Base-by-base conservation (phyloP, 1,140 invertebrate species). In the Monochamus saltuarius region DNA sequence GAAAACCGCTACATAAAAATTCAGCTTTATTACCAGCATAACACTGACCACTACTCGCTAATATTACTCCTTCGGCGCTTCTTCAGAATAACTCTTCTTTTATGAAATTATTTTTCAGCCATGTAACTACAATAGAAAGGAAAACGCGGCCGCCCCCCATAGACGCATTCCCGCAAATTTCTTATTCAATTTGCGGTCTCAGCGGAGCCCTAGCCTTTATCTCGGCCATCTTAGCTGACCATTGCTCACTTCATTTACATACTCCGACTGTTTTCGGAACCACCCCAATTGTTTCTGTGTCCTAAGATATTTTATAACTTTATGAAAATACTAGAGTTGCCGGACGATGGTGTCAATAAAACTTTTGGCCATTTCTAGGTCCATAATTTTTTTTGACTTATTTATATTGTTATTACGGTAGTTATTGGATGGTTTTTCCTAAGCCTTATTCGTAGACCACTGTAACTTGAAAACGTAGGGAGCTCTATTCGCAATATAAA, bases 1-100 rank as follows among this genome's bases (percentile, higher is more conserved):
- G 64, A 69, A 69, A 69, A 59, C 39, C 46, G 34, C 38, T 39
- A 60, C 61, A 64, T 66, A 64, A 62, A 69, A 69, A 66, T 67
- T 64, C 64, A 64, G 47, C 58, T 64, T 66, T 66, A 66, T 62
- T 54, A 46, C 47, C 16, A 7, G 35, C 35, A 60, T 63, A 64
- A 62, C 56, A 43, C 65, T 66, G 67, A 66, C 67, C 67, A 53
- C 37, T 49, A 19, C 45, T 11, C 16, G 42, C 46, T 14, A 39
- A 61, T 56, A 53, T 50, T 60, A 53, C 39, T 54, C 45, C 37
- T 60, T 40, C 43, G 37, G 14, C 6, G n/a, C 19, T 11, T 16
- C 37, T 36, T 36, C 35, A 13, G 51, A 53, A 53, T 53, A 53
- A 36, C 40, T 53, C 17, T 19, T 16, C 37, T 39, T 38, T 53